Evolutionary conservation across 2,888 invertebrate genomes (phyloP).

Genomic region (Barypeithes pellucidus): DNA sequence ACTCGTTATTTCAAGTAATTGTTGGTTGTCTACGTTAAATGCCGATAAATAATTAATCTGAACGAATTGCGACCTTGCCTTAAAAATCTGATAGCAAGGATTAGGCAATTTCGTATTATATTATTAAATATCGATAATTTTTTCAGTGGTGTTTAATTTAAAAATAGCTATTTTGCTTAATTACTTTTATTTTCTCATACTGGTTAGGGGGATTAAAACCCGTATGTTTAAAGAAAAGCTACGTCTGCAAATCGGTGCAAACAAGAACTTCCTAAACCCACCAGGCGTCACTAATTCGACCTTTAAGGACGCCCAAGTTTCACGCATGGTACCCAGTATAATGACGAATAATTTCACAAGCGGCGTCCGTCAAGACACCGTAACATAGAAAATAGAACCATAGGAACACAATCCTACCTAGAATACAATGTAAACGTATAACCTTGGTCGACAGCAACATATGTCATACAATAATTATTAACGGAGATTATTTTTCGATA

Average conservation of each 20-base stretch:
- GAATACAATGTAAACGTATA: slow-evolving; percentile 39
- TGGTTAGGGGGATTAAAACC: too few relatives aligned
- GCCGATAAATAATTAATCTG: slow-evolving; percentile 10
- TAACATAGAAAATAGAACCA: not conserved
- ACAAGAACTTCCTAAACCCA: not conserved
- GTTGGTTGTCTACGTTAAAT: slow-evolving; percentile 20
- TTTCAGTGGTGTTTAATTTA: too few relatives aligned
- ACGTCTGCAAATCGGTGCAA: not conserved
- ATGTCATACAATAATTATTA: slow-evolving; percentile 47
- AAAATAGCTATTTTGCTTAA: too few relatives aligned
- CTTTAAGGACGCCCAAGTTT: slow-evolving; percentile 26
- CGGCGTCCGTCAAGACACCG: slow-evolving; percentile 25
- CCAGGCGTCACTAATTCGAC: slow-evolving; percentile 23
- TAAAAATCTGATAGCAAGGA: not conserved
- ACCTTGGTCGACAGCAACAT: slow-evolving; percentile 45
- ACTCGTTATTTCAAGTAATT: slow-evolving; percentile 1
- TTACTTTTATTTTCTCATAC: too few relatives aligned
- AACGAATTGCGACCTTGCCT: slow-evolving; percentile 15
- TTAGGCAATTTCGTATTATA: too few relatives aligned
- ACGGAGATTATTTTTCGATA: slow-evolving; percentile 48
- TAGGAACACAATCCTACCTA: slow-evolving; percentile 35
- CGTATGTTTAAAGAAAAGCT: too few relatives aligned
- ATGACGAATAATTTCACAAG: slow-evolving; percentile 18
- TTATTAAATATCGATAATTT: too few relatives aligned
- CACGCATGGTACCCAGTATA: slow-evolving; percentile 16